Conservation (phyloP, 1,140 invertebrate species). For the Lordiphosa stackelbergi region DNA sequence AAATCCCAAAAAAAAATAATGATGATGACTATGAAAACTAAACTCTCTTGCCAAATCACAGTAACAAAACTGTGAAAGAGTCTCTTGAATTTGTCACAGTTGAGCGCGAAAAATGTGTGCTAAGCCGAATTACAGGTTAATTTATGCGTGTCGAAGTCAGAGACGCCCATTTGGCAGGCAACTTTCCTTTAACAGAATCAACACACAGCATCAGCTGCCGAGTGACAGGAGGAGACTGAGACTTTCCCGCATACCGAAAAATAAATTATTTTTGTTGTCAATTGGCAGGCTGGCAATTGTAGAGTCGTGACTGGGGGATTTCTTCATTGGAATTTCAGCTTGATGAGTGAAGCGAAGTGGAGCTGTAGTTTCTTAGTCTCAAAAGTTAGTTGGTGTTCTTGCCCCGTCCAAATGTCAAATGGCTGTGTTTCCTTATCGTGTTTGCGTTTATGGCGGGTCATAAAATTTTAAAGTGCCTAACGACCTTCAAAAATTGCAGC, state of each 20-base stretch:
- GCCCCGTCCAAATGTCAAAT: neutral
- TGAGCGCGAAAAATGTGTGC: neutral
- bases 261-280: conserved; percentile 16
- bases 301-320: conserved; percentile 10
- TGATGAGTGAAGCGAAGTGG: conserved; percentile 1
- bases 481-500: conserved; percentile 9
- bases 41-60: too few species aligned
- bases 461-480: conserved; percentile 1
- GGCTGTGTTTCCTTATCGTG: conserved; percentile 6
- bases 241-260: conserved; percentile 18
- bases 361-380: neutral
- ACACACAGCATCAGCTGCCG: conserved; percentile 4
- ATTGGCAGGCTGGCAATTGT: conserved; percentile 11
- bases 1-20: too few species aligned
- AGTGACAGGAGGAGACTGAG: conserved; percentile 1
- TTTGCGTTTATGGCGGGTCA: conserved; percentile 2
- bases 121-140: conserved; percentile 2
- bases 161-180: conserved; percentile 4
- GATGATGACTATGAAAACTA: too few species aligned
- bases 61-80: neutral
- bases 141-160: conserved; percentile 2
- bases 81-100: too few species aligned
- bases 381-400: too few species aligned
- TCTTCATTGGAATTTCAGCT: conserved; percentile 17
- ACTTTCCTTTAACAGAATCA: conserved; percentile 7